These are phyloP conservation scores for Alca torda DNA, from an alignment of 2,797 vertebrate species.

Conservation along the genomic window DNA sequence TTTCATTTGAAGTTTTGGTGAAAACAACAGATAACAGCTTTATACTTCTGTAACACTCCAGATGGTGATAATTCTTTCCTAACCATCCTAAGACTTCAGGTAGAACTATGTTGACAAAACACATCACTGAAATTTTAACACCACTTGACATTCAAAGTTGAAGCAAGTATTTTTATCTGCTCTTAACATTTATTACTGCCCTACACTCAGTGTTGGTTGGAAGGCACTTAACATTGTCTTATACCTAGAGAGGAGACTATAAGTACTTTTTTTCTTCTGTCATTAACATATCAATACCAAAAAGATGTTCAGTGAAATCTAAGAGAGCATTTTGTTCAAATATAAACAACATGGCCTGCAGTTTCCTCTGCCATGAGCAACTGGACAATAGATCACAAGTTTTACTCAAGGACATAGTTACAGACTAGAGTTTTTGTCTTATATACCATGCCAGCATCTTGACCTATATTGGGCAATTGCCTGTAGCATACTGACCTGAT, in stretches of 20 bases:
- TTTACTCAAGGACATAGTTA: background rate
- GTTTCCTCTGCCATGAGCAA: background rate
- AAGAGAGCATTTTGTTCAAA: background rate
- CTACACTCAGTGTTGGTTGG: background rate
- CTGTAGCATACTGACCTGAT: background rate
- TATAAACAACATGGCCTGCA: background rate
- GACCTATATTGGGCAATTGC: background rate
- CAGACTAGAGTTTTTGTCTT: background rate
- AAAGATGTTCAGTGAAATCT: background rate
- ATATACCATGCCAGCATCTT: rapidly evolving
- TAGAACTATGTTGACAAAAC: slow-evolving; percentile 46
- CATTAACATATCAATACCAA: background rate
- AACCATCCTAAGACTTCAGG: slow-evolving; percentile 2
- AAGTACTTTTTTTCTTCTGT: background rate
- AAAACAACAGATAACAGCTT: slow-evolving; percentile 39
- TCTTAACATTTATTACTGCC: background rate
- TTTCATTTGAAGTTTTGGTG: slow-evolving; percentile 30
- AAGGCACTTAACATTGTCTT: background rate
- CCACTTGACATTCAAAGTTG: background rate
- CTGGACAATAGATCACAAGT: background rate
- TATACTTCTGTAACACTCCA: slow-evolving; percentile 21
- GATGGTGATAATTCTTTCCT: slow-evolving; percentile 27
- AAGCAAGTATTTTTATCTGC: background rate
- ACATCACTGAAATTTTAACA: slow-evolving; percentile 24
- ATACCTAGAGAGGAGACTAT: background rate